Evolutionary conservation across 1,140 invertebrate genomes (phyloP).

Genomic region (Calliphora vicina): DNA sequence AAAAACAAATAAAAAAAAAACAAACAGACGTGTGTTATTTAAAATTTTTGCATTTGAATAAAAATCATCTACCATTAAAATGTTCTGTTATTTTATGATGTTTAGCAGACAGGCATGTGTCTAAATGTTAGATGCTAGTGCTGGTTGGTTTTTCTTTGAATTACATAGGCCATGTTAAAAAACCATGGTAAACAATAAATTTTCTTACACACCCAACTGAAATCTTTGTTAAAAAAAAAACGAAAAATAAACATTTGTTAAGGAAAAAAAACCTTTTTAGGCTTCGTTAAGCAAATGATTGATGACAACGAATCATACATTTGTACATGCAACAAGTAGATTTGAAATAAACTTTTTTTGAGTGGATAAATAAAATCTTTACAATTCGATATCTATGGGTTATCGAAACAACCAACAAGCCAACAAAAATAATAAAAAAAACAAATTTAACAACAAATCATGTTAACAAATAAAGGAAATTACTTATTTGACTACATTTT

Average conservation of each 20-base stretch:
- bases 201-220: neutral
- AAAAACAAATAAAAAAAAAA: neutral
- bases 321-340: neutral
- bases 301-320: neutral
- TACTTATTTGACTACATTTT: neutral
- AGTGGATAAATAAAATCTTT: neutral
- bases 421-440: no score
- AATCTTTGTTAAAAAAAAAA: no score
- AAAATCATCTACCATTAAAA: neutral
- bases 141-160: neutral
- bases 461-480: neutral
- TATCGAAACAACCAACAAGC: neutral
- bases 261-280: neutral
- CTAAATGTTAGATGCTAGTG: neutral
- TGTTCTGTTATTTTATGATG: conserved; percentile 13
- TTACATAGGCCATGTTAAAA: neutral
- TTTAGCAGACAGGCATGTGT: neutral
- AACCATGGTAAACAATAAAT: neutral
- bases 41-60: neutral
- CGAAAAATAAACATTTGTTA: neutral
- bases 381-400: neutral
- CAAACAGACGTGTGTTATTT: neutral
- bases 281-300: conserved; percentile 13
- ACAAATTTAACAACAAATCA: neutral
- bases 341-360: neutral